These are phyloP conservation scores for Agriopis leucophaearia DNA, from an alignment of 2,888 invertebrate genomes.

Conservation along the genomic window DNA sequence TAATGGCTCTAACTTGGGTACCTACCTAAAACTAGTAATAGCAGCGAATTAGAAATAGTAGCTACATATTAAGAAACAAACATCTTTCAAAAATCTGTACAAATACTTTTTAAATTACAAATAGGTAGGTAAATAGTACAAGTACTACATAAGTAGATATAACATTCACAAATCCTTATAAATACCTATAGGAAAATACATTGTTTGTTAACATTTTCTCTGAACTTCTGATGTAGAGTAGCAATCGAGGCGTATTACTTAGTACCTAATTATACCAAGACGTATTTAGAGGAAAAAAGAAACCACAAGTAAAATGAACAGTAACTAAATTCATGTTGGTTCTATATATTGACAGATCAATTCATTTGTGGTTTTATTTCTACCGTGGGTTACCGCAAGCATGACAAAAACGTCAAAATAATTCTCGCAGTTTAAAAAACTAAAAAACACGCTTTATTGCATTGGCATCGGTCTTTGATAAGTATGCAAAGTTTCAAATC, in stretches of 20 bases:
- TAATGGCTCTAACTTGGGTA: too few relatives aligned
- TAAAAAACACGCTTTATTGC: too few relatives aligned
- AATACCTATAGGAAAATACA: neutral
- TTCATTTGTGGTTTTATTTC: neutral
- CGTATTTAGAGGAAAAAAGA: conserved; percentile 2
- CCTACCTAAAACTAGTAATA: too few relatives aligned
- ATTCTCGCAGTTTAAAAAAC: too few relatives aligned
- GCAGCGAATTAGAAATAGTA: too few relatives aligned
- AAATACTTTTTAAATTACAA: too few relatives aligned
- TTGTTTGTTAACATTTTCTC: conserved; percentile 3
- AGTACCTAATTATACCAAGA: neutral
- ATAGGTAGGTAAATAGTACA: too few relatives aligned
- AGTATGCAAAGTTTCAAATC: too few relatives aligned
- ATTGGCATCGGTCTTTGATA: too few relatives aligned
- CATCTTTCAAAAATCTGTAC: too few relatives aligned
- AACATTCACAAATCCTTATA: neutral
- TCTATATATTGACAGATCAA: neutral
- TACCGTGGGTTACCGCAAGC: neutral
- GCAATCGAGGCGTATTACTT: neutral
- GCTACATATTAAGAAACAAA: too few relatives aligned
- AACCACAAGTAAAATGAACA: neutral
- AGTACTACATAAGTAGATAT: too few relatives aligned
- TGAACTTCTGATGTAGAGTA: neutral
- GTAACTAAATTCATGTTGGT: neutral
- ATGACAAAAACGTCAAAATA: conserved; percentile 14